Percentiles rank a stretch among this genome's conserved stretches.
These are phyloP conservation scores for Euura saliciscinereae DNA, from an alignment of 1,140 invertebrate species.

Conservation along the genomic window DNA sequence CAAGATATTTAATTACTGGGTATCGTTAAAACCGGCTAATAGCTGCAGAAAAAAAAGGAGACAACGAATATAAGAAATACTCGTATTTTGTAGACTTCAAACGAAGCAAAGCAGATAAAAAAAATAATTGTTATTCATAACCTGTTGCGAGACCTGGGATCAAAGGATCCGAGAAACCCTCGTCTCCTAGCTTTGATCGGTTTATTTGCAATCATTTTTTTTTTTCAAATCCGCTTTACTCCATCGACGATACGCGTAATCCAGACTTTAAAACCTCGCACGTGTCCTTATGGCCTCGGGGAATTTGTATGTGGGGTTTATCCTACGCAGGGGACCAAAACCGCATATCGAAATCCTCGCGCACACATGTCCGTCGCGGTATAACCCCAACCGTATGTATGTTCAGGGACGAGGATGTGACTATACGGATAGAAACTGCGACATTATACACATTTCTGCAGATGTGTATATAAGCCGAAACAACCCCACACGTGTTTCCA, in stretches of 20 bases:
- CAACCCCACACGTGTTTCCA: neutral
- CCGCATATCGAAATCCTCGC: neutral
- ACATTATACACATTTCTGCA: too few relatives aligned
- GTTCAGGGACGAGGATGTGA: too few relatives aligned
- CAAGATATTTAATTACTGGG: too few relatives aligned
- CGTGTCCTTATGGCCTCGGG: neutral
- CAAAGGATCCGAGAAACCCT: neutral
- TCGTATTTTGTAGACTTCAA: too few relatives aligned
- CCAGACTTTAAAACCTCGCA: neutral
- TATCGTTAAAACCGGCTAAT: too few relatives aligned
- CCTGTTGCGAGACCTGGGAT: neutral
- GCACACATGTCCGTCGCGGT: neutral
- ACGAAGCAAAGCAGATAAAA: too few relatives aligned
- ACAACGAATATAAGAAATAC: too few relatives aligned
- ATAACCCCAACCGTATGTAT: too few relatives aligned
- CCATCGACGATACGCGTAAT: neutral
- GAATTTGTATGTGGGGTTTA: slow-evolving; percentile 1
- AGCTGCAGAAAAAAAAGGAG: too few relatives aligned
- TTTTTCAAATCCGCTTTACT: neutral
- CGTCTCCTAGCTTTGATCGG: neutral
- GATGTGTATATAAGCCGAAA: too few relatives aligned
- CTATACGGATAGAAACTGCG: too few relatives aligned
- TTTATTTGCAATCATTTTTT: neutral
- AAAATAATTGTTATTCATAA: neutral
- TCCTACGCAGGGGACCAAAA: neutral